Conservation (phyloP, 2,797 vertebrate species). For the Corythornis leucogaster region DNA sequence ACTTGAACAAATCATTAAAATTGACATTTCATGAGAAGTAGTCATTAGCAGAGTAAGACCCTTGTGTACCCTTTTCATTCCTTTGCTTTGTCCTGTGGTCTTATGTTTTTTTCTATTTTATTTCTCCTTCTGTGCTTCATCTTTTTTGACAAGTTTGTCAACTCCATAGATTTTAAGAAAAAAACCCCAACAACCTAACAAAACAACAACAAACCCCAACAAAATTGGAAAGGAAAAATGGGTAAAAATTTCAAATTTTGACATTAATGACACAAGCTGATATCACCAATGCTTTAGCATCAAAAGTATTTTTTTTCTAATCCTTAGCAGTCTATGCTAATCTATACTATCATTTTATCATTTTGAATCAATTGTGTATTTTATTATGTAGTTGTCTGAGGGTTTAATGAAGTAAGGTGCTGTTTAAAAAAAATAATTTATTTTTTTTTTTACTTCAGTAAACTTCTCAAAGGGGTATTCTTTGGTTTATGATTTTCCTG, state of each 20-base stretch:
- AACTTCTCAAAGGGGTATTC: not conserved
- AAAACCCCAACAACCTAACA: not conserved
- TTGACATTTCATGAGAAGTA: not conserved
- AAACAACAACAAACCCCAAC: too few species aligned
- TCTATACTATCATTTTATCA: not conserved
- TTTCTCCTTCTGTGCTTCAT: not conserved
- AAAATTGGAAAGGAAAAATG: not conserved
- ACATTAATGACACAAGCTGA: not conserved
- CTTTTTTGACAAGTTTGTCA: not conserved
- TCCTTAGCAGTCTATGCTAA: not conserved
- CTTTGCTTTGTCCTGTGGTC: accelerated
- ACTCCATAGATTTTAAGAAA: not conserved
- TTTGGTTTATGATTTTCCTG: not conserved
- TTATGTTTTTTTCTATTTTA: not conserved
- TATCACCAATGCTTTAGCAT: not conserved
- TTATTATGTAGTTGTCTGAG: not conserved
- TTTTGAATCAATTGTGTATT: not conserved
- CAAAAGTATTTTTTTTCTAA: not conserved
- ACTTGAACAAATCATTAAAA: not conserved
- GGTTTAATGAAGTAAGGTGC: not conserved
- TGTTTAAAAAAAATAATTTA: not conserved
- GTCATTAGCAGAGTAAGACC: accelerated
- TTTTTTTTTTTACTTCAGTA: not conserved
- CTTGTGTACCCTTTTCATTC: not conserved
- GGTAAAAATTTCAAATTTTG: not conserved